Conservation (phyloP, 2,888 invertebrate genomes). For the Perithous albicinctus region DNA sequence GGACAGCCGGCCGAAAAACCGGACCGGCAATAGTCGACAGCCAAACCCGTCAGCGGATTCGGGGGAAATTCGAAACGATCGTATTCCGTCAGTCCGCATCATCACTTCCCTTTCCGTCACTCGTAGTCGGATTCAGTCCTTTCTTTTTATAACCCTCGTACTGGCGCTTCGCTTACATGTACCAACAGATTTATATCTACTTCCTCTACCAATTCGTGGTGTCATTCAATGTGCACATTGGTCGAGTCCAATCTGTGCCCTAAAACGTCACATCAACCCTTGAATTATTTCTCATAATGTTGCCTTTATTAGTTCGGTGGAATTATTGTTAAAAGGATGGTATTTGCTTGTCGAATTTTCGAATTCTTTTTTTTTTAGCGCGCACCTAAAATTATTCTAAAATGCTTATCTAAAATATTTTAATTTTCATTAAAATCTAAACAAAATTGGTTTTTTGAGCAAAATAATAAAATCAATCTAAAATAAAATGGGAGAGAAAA, state of each 20-base stretch:
- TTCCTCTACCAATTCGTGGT: neutral
- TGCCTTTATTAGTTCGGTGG: too few species aligned
- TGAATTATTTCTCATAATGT: neutral
- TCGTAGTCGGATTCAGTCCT: neutral
- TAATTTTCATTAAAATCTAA: too few species aligned
- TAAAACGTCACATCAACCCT: neutral
- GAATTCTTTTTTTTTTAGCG: too few species aligned
- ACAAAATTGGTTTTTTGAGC: too few species aligned
- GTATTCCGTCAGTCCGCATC: conserved; percentile 33
- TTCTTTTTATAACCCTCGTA: conserved; percentile 15
- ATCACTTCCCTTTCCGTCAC: neutral
- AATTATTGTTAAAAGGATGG: too few species aligned
- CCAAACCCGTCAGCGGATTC: conserved; percentile 32
- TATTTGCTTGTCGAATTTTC: too few species aligned
- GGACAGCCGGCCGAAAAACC: conserved; percentile 17
- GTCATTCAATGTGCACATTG: neutral
- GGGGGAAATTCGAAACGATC: conserved; percentile 38
- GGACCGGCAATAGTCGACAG: conserved; percentile 23
- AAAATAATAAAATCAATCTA: too few species aligned
- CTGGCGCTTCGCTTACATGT: conserved; percentile 15
- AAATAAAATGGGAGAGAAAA: too few species aligned
- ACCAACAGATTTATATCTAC: conserved; percentile 18
- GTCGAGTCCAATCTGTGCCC: neutral
- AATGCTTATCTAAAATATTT: too few species aligned
- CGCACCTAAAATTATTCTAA: too few species aligned